A percentile compares a stretch with the other conserved stretches of the same genome.
phyloP scores from a whole-genome alignment of 2,888 invertebrate species.

The Tachina fera region DNA sequence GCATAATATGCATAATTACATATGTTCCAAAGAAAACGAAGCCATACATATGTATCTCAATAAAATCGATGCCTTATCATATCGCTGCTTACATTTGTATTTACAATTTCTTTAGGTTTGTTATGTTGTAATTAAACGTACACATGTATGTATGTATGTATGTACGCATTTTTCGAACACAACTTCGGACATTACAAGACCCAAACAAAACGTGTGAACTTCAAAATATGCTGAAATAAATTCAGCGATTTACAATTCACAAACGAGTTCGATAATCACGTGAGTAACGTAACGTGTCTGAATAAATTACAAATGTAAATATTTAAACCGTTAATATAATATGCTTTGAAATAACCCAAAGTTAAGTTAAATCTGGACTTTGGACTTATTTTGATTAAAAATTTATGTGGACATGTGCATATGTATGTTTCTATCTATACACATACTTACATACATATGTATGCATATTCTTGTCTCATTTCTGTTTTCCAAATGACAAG shows the following conservation, averaged over 20 bases:
- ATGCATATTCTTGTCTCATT: no score
- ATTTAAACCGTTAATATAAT: background rate
- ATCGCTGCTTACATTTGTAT: no score
- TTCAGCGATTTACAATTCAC: background rate
- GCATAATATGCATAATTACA: no score
- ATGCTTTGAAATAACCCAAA: constrained; percentile 10
- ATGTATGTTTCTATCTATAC: no score
- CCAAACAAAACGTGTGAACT: background rate
- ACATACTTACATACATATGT: no score
- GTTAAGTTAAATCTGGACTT: constrained; percentile 73
- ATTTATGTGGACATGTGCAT: background rate
- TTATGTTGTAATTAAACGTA: no score
- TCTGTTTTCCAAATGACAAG: constrained; percentile 32
- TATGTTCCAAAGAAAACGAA: no score
- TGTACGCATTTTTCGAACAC: no score
- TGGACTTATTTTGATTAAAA: constrained; percentile 75
- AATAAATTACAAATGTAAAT: background rate
- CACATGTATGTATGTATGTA: no score
- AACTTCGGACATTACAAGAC: background rate
- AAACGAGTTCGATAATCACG: background rate
- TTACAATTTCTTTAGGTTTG: no score
- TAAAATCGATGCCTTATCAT: no score
- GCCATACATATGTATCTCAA: no score
- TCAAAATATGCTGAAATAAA: background rate
- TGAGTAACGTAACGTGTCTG: background rate